A percentile compares a stretch with the other conserved stretches of the same genome.
phyloP scores from a whole-genome alignment of 1,140 invertebrate species.

The Macrotrachela quadricornifera region DNA sequence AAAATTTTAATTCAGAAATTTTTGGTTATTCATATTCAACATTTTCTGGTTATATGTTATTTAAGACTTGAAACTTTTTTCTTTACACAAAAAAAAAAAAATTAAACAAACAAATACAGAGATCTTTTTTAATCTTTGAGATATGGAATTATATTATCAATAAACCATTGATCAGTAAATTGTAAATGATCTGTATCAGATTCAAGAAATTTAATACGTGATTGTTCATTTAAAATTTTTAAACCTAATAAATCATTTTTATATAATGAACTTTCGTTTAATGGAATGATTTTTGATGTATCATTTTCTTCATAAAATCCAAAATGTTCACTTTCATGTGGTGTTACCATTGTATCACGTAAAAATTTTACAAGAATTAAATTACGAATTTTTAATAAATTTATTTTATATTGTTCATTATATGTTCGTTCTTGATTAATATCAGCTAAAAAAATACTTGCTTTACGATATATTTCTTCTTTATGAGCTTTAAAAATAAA shows the following conservation, averaged over 20 bases:
- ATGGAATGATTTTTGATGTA: no score
- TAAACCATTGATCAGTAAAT: conserved; percentile 63
- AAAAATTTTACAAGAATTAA: conserved; percentile 78
- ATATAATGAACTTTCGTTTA: conserved; percentile 11
- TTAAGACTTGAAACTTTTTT: no score
- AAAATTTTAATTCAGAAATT: no score
- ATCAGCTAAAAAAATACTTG: conserved; percentile 71
- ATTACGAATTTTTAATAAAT: conserved; percentile 54
- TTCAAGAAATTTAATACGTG: conserved; percentile 54
- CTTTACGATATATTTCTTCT: conserved; percentile 46
- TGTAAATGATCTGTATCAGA: conserved; percentile 61
- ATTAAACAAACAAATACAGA: no score
- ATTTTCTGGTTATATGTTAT: no score
- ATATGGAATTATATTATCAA: conserved; percentile 45
- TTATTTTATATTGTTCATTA: conserved; percentile 37
- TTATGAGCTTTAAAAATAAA: conserved; percentile 27
- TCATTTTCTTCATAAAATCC: no score
- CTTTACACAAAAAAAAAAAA: no score
- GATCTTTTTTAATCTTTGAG: no score
- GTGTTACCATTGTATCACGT: conserved; percentile 72
- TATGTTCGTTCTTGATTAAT: conserved; percentile 64
- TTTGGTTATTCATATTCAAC: no score
- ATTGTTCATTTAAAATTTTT: conserved; percentile 44
- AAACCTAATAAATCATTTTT: conserved; percentile 66
- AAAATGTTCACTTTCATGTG: conserved; percentile 47